Conservation (phyloP, 1,140 invertebrate species). For the Lamellibrachia luymesi region DNA sequence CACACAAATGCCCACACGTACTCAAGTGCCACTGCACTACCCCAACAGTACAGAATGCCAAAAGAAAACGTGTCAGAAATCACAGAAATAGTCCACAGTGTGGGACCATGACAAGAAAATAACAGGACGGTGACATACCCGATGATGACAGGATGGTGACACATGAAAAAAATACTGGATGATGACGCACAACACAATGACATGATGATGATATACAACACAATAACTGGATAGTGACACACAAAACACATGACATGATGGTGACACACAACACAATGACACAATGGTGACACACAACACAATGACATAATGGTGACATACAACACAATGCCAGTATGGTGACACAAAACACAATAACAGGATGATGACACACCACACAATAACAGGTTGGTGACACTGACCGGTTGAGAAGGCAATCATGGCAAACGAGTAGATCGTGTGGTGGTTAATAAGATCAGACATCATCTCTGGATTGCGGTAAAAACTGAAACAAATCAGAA, state of each 20-base stretch:
- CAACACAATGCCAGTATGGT: constrained; percentile 15
- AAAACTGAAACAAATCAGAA: constrained; percentile 28
- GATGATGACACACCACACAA: not conserved
- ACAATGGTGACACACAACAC: not conserved
- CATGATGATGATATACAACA: constrained; percentile 1
- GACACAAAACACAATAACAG: constrained; percentile 21
- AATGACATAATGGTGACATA: not conserved
- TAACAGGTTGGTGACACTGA: not conserved
- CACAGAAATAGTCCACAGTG: no score
- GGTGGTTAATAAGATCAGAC: constrained; percentile 26
- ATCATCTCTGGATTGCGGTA: constrained; percentile 27
- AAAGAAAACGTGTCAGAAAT: no score
- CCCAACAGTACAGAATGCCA: no score
- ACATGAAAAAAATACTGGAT: not conserved
- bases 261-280: not conserved
- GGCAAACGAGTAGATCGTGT: constrained; percentile 26
- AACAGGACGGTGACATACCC: no score
- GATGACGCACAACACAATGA: not conserved
- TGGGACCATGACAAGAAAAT: no score
- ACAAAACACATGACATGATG: constrained; percentile 17
- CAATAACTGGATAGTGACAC: constrained; percentile 16
- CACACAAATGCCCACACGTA: no score
- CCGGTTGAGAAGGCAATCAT: constrained; percentile 30
- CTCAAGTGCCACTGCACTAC: no score
- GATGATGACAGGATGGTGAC: not conserved